Conservation (phyloP, 2,888 invertebrate genomes). For the Volucella inflata region DNA sequence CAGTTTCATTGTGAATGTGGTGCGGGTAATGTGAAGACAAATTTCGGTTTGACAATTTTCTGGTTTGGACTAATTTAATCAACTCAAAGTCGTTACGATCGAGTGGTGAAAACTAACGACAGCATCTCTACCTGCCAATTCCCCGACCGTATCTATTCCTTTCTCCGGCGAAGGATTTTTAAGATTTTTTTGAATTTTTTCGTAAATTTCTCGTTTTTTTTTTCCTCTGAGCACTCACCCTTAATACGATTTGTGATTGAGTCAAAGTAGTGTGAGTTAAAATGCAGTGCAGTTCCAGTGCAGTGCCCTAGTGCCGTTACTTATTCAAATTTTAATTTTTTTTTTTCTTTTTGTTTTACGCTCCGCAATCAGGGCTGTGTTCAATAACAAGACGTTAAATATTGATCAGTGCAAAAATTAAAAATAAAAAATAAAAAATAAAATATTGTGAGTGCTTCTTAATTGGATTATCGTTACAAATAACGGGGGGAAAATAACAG, state of each 20-base stretch:
- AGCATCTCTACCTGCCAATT: no score
- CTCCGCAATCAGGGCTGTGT: not conserved
- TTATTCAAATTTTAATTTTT: not conserved
- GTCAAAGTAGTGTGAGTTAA: slow-evolving; percentile 5
- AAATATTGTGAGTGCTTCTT: slow-evolving; percentile 48
- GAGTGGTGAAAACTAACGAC: slow-evolving; percentile 55
- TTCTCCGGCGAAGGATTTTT: not conserved
- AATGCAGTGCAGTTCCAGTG: slow-evolving; percentile 38
- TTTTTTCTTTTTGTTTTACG: not conserved
- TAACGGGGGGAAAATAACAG: slow-evolving; percentile 20
- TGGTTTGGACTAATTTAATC: slow-evolving; percentile 35
- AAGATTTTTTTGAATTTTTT: not conserved
- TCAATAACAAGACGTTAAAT: no score
- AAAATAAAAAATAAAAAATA: slow-evolving; percentile 16
- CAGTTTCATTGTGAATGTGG: slow-evolving; percentile 69
- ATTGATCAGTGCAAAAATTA: no score
- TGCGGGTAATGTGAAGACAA: slow-evolving; percentile 62
- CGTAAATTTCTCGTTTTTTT: not conserved
- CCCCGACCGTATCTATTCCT: not conserved
- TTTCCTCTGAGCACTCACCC: not conserved
- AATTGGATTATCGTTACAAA: slow-evolving; percentile 63
- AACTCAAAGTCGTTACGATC: slow-evolving; percentile 22
- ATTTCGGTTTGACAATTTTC: slow-evolving; percentile 43
- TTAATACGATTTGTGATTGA: slow-evolving; percentile 10
- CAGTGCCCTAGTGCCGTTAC: slow-evolving; percentile 47